These are phyloP conservation scores for Agonopterix subpropinquella DNA, from an alignment of 2,888 invertebrate genomes.

Conservation along the genomic window DNA sequence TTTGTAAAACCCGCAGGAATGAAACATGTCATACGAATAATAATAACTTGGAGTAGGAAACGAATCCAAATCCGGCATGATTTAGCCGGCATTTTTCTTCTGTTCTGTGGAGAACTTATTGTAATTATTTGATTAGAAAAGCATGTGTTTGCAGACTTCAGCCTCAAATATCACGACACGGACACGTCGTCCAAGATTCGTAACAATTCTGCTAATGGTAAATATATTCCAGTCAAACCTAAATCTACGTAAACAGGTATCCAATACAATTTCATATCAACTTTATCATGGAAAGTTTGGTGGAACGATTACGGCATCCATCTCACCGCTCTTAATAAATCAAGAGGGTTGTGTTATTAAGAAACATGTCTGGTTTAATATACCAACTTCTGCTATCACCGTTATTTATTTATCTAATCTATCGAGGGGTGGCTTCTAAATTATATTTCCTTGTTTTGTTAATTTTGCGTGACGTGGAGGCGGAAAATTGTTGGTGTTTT, in stretches of 20 bases:
- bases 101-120: too few species aligned
- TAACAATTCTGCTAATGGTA: background rate
- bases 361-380: conserved; percentile 27
- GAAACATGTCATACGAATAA: too few species aligned
- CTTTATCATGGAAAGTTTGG: conserved; percentile 20
- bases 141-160: background rate
- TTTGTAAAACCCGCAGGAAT: too few species aligned
- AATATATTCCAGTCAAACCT: too few species aligned
- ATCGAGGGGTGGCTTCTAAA: conserved; percentile 1
- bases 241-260: conserved; percentile 18
- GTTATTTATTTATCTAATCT: conserved; percentile 7
- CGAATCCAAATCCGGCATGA: too few species aligned
- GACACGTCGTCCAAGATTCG: background rate
- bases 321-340: conserved; percentile 32
- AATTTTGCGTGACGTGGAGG: background rate
- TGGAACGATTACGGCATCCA: conserved; percentile 29
- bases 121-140: too few species aligned
- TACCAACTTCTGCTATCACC: conserved; percentile 19
- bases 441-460: conserved; percentile 1
- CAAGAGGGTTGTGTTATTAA: conserved; percentile 31
- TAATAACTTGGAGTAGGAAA: too few species aligned
- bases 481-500: too few species aligned
- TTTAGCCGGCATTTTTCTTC: too few species aligned
- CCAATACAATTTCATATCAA: conserved; percentile 38
- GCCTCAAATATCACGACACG: background rate